Base-by-base conservation (phyloP, 1,140 invertebrate species). In the Zaprionus kolodkinae region DNA sequence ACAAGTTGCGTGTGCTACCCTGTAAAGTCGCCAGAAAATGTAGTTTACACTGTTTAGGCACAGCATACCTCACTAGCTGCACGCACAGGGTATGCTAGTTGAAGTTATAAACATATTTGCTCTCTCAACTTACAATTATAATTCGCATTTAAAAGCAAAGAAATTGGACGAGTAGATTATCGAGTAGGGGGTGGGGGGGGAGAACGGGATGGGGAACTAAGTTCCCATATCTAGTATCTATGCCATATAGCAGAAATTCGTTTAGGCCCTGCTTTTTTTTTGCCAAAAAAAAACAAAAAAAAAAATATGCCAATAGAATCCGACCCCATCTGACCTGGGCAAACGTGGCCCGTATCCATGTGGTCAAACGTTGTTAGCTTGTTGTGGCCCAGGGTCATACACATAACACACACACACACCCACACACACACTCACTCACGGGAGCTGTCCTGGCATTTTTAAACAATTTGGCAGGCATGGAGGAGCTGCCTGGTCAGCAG, bases 301-400 rank as follows among this genome's bases (percentile, higher is more conserved):
- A n/a, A n/a, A 33, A 54, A 15, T 54, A 54, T 54, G 25, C 52
- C 27, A 27, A 50, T 61, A 40, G n/a, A 43, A 7, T 6, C 7
- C 33, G 33, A 9, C 7, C 7, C 33, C 33, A 10, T 10, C 33
- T 35, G 33, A 35, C 33, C 33, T 1, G 7, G 33, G 10, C 33
- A 11, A 3, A 30, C 38, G 38, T n/a, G 45, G 50, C 45, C 59
- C 59, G 38, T 56, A 45, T 64, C 10, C n/a, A 56, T 57, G 61
- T 71, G 68, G 68, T 71, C 68, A 57, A 71, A 50, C 60, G 50
- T 55, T 55, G 60, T 63, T 55, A 48, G 66, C 52, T 52, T 33
- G 66, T 52, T 64, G 36, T 62, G 52, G 50, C 59, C 50, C 30
- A 30, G 68, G 59, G 68, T 30, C 30, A 43, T 36, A 63, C 15